These are phyloP conservation scores for Anguilla rostrata DNA, from an alignment of 2,113 vertebrate species.

Conservation along the genomic window DNA sequence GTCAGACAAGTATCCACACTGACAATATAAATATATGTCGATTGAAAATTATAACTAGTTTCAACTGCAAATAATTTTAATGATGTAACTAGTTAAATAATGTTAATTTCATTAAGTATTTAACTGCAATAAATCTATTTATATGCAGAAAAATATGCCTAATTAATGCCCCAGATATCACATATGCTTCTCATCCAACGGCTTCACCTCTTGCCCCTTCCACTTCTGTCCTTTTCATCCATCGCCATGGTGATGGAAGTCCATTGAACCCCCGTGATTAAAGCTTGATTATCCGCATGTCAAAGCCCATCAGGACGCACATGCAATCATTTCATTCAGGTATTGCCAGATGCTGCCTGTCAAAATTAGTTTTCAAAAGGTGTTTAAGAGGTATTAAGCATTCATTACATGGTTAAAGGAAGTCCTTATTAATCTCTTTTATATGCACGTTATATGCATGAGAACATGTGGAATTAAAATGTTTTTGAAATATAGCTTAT, in stretches of 20 bases:
- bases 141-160: neutral
- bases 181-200: neutral
- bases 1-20: no score
- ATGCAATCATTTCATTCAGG: neutral
- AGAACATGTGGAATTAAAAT: neutral
- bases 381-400: neutral
- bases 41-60: no score
- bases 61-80: no score
- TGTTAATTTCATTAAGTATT: neutral
- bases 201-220: neutral
- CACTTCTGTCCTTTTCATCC: neutral
- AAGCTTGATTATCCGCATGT: neutral
- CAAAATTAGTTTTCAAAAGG: neutral
- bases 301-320: neutral
- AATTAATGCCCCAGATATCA: neutral
- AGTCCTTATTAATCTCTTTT: neutral
- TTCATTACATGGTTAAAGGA: neutral
- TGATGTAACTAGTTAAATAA: no score
- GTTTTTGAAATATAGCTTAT: no score
- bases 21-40: no score
- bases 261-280: neutral
- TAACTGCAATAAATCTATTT: neutral
- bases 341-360: neutral
- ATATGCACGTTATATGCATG: neutral
- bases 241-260: neutral